Conservation (phyloP, 1,140 invertebrate genomes). For the Chymomyza costata region DNA sequence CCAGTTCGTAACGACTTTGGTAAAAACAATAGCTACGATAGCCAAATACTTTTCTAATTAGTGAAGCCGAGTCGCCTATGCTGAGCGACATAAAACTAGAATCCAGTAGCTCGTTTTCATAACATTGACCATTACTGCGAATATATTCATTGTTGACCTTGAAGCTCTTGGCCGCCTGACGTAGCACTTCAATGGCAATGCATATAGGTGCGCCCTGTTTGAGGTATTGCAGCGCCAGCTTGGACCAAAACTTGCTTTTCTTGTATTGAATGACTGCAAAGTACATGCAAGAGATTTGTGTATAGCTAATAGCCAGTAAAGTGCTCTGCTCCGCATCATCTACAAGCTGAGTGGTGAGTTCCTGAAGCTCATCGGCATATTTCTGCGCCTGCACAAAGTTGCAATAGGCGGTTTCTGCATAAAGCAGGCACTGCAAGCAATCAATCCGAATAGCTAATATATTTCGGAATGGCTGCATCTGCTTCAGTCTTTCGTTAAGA, state of each 20-base stretch:
- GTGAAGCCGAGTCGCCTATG: constrained; percentile 83
- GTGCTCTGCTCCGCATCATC: constrained; percentile 33
- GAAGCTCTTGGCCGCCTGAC: constrained; percentile 88
- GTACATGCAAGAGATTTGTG: constrained; percentile 84
- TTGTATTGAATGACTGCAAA: constrained; percentile 88
- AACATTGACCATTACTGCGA: constrained; percentile 83
- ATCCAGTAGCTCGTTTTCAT: constrained; percentile 87
- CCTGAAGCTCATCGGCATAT: too few relatives aligned
- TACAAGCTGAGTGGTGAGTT: constrained; percentile 9
- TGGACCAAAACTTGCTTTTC: constrained; percentile 82
- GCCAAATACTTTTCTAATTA: too few relatives aligned
- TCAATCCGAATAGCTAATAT: constrained; percentile 78
- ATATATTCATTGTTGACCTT: constrained; percentile 82
- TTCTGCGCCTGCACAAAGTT: constrained; percentile 78
- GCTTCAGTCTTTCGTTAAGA: constrained; percentile 79
- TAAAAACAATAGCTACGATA: too few relatives aligned
- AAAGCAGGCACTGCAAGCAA: constrained; percentile 84
- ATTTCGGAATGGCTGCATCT: constrained; percentile 65
- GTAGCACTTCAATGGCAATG: constrained; percentile 84
- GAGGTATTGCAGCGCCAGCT: constrained; percentile 82
- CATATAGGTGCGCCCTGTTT: constrained; percentile 78
- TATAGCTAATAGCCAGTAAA: constrained; percentile 82
- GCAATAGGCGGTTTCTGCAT: constrained; percentile 86
- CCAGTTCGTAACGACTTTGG: constrained; percentile 87
- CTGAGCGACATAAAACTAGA: constrained; percentile 92